Conservation (phyloP, 1,140 invertebrate genomes). For the Ectropis grisescens region DNA sequence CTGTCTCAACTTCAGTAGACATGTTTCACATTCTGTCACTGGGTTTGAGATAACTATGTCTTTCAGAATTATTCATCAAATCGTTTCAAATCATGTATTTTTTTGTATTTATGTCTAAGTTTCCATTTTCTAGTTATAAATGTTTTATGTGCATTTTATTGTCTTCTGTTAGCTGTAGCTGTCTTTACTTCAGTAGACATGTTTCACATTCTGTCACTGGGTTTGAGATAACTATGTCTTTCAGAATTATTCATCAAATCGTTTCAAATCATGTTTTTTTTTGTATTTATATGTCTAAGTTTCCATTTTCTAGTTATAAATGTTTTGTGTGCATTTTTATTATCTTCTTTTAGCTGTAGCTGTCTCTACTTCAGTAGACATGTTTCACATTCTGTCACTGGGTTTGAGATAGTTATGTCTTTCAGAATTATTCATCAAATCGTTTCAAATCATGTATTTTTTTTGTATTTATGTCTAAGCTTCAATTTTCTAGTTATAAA, state of each 20-base stretch:
- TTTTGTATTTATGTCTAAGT: too few relatives aligned
- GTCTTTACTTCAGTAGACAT: conserved; percentile 16
- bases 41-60: conserved; percentile 8
- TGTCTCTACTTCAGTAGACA: conserved; percentile 19
- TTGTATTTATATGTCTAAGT: too few relatives aligned
- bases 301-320: too few relatives aligned
- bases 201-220: conserved; percentile 4
- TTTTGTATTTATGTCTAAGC: too few relatives aligned
- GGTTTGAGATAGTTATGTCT: conserved; percentile 9
- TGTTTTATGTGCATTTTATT: too few relatives aligned
- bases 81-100: background rate
- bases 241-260: too few relatives aligned
- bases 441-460: background rate
- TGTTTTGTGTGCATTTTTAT: too few relatives aligned
- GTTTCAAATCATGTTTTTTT: too few relatives aligned
- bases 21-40: conserved; percentile 9
- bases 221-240: conserved; percentile 2
- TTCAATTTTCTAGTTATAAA: too few relatives aligned
- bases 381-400: conserved; percentile 5
- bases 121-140: too few relatives aligned
- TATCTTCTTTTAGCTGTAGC: conserved; percentile 4
- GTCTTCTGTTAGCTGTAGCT: conserved; percentile 3
- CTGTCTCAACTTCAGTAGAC: conserved; percentile 17
- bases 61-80: conserved; percentile 1
- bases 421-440: conserved; percentile 1